Evolutionary conservation across 1,140 invertebrate species (phyloP), one percentile per base, ranked within the genome.

Genomic region (Lanistes nyassanus): DNA sequence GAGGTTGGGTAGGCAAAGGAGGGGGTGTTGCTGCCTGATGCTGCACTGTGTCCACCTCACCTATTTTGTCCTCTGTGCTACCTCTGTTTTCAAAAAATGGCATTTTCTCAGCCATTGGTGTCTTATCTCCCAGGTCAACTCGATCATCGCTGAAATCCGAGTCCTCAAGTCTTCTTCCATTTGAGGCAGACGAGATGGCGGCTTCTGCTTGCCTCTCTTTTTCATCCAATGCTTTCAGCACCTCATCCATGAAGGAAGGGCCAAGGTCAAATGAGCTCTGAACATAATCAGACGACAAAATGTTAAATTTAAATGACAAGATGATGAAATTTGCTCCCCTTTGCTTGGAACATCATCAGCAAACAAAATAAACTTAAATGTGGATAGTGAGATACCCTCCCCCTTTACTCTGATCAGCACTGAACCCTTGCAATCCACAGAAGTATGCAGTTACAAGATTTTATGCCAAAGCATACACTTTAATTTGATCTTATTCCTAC

Each of bases 201-300:
- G 70, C 70, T 13, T 72, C 70, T 13, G 70, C 70, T 39, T 82
- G 80, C 6, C 82, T 80, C 71, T 86, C 82, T 66, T 86, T 86
- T 39, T 87, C 85, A 83, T 91, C 92, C 68, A 95, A 88, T 26
- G 94, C 94, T 81, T 93, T 93, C 82, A 98, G 95, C 90, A 98
- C 95, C 90, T 98, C 97, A 85, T 97, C 97, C 83, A 98, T 91
- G 51, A 99, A 90, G 78, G 96, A 98, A 13, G 96, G 95, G 21
- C 96, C 96, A 84, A 98, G 94, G 89, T 98, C 97, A 77, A 95
- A 93, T 65, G 93, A 92, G 88, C 92, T 93, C 92, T 93, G 83
- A n/a, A 90, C 89, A 68, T 58, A 70, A 55, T 9, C 69, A 68
- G 66, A n/a, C 34, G 11, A 69, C 71, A 71, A 73, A 29, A 67